Evolutionary conservation across 2,113 vertebrate species (phyloP), one percentile per base, ranked within the genome.

Genomic region (Tragelaphus scriptus): DNA sequence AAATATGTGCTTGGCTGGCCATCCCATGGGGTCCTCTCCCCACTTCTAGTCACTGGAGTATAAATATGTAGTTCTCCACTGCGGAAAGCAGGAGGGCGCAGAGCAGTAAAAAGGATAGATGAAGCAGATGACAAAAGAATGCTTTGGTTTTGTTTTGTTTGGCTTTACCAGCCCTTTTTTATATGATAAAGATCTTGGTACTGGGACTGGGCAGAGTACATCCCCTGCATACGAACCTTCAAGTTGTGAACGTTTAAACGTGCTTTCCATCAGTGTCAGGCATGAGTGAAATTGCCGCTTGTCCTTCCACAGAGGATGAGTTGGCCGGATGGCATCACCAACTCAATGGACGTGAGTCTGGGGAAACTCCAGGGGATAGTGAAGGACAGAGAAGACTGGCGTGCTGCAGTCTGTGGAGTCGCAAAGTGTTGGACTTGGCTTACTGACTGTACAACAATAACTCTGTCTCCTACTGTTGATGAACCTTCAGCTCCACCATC

Each of bases 51-150:
- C 58, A 93, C 58, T 25, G 53, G 28, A 30, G 19, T 23, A 7
- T n/a, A 40, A 26, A 56, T 81, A 7, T 10, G 25, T 28, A 8
- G 2, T n/a, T 85, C 47, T 85, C 40, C 12, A 25, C 58, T 49
- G 3, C 4, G 6, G 10, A 49, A 21, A 61, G 30, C 19, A 40
- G 71, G 47, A 32, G n/a, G 3, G 15, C 13, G 0, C 40, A 30
- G 47, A 79, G 7, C 40, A 10, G n/a, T 51, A 2, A 15, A 58
- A 61, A 19, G 68, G 19, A 21, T 13, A 44, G 15, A 9, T 30
- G 75, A 58, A 32, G 6, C 55, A 28, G 10, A 32, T n/a, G 36
- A 77, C 36, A 40, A 25, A 71, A 71, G 59, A 49, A 28, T 15
- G 65, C 2, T 81, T 49, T 75, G 40, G 0, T 75, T 81, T n/a